Conservation (phyloP, 1,140 invertebrate species). For the Triops cancriformis region DNA sequence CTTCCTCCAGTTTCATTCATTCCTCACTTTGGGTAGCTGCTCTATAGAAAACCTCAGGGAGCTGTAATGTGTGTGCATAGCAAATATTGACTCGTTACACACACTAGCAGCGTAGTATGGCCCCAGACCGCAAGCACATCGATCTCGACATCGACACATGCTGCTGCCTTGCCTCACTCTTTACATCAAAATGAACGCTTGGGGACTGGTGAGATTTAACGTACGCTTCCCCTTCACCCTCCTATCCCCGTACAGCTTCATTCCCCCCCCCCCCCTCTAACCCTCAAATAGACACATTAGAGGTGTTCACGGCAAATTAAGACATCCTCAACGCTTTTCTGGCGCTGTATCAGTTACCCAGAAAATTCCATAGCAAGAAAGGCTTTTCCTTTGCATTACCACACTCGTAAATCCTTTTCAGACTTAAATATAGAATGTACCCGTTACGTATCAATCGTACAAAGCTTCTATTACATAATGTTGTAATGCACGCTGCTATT, state of each 20-base stretch:
- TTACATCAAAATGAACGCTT: neutral
- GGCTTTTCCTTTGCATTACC: neutral
- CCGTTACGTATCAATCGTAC: neutral
- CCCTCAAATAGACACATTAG: neutral
- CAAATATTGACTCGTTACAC: constrained; percentile 2
- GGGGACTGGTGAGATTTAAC: neutral
- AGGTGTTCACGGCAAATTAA: neutral
- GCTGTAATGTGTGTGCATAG: neutral
- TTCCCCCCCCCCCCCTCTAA: neutral
- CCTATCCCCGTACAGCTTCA: neutral
- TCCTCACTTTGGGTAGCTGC: neutral
- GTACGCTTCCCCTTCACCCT: neutral
- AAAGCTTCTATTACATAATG: too few species aligned
- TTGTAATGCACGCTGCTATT: too few species aligned
- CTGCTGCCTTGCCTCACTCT: neutral
- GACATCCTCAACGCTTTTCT: constrained; percentile 4
- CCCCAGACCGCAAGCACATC: neutral
- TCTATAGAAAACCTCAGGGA: neutral
- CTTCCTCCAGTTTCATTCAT: neutral
- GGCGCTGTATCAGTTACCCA: neutral
- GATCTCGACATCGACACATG: neutral
- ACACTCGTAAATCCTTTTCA: neutral
- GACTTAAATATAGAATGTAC: neutral
- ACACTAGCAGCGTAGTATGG: neutral
- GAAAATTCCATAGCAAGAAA: neutral